Evolutionary conservation across 2,113 vertebrate species (phyloP).

Genomic region (Sprattus sprattus): DNA sequence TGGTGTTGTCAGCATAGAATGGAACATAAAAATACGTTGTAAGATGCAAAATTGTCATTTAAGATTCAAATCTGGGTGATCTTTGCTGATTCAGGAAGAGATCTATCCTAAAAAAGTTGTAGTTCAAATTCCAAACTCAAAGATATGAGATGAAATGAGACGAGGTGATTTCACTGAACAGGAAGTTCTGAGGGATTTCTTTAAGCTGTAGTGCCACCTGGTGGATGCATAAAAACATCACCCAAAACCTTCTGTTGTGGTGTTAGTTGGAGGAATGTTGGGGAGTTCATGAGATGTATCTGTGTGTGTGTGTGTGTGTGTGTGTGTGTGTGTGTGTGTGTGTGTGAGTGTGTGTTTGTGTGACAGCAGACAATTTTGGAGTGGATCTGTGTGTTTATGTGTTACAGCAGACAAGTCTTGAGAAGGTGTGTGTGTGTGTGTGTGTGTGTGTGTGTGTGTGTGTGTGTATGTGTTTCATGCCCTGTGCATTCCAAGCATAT

Average conservation of each 20-base stretch:
- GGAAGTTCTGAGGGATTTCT: not conserved
- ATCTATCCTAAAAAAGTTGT: not conserved
- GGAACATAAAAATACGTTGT: not conserved
- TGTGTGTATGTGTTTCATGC: too few relatives aligned
- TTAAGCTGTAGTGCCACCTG: not conserved
- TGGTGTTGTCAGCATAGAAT: not conserved
- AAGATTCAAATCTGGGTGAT: not conserved
- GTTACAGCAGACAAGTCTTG: too few relatives aligned
- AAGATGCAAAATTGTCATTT: not conserved
- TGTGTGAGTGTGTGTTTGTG: not conserved
- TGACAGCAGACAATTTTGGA: too few relatives aligned
- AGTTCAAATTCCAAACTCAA: not conserved
- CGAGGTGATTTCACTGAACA: not conserved
- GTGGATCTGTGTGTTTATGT: not conserved
- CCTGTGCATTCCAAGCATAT: not conserved
- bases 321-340: not conserved
- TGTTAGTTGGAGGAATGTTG: not conserved
- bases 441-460: slow-evolving; percentile 8
- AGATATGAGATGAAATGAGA: not conserved
- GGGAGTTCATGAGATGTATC: not conserved
- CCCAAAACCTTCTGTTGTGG: not conserved
- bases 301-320: not conserved
- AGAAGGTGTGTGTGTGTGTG: not conserved
- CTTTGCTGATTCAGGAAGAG: too few relatives aligned
- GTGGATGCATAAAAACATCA: not conserved